Evolutionary conservation across 1,140 invertebrate genomes (phyloP).

Genomic region (Neodiprion pinetum): DNA sequence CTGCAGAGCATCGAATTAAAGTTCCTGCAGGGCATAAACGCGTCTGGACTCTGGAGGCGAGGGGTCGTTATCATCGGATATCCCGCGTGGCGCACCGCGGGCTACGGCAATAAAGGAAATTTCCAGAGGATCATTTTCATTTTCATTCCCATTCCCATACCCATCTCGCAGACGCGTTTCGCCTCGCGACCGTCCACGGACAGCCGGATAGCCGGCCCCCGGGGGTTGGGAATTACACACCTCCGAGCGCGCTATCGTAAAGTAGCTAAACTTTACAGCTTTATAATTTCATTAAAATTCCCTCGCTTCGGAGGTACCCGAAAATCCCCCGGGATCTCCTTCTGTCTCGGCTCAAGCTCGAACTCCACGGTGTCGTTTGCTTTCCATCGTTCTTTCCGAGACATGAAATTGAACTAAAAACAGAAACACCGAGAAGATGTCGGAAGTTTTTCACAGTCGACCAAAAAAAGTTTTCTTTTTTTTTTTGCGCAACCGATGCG

Average conservation of each 20-base stretch:
- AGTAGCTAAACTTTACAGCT: constrained; percentile 39
- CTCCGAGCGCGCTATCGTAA: constrained; percentile 27
- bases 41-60: not conserved
- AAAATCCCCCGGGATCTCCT: constrained; percentile 13
- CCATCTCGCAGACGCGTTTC: not conserved
- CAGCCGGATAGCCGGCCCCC: too few species aligned
- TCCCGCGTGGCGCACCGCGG: not conserved
- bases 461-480: too few species aligned
- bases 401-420: too few species aligned
- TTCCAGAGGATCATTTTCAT: constrained; percentile 6
- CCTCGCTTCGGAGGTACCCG: constrained; percentile 27
- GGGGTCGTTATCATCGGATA: constrained; percentile 2
- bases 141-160: not conserved
- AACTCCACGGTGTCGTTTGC: too few species aligned
- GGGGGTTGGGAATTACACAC: not conserved
- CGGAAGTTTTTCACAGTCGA: not conserved
- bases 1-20: too few species aligned
- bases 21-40: not conserved
- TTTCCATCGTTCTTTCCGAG: too few species aligned
- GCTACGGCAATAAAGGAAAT: constrained; percentile 2
- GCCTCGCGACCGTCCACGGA: not conserved
- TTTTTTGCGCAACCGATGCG: too few species aligned
- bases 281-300: constrained; percentile 44
- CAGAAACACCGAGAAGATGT: too few species aligned
- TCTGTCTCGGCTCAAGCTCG: not conserved